Conservation (phyloP, 2,113 vertebrate species). For the Sclerurus mexicanus region DNA sequence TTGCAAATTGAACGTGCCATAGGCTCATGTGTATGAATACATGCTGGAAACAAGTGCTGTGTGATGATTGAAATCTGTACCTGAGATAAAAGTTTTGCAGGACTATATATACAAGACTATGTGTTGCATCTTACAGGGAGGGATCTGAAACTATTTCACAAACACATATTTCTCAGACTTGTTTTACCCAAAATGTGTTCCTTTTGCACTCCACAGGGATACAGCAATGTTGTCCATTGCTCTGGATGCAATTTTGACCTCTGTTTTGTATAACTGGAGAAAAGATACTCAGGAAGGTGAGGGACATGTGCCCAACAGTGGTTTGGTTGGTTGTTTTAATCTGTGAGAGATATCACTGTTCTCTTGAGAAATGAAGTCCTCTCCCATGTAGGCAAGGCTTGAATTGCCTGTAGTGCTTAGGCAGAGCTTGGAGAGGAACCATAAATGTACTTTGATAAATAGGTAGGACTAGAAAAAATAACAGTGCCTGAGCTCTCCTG, state of each 20-base stretch:
- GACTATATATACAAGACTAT: fast-evolving
- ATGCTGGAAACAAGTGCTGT: neutral
- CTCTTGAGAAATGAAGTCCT: neutral
- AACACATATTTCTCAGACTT: neutral
- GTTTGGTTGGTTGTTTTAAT: neutral
- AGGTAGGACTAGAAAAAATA: neutral
- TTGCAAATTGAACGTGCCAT: neutral
- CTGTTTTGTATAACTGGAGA: neutral
- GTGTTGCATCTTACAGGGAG: neutral
- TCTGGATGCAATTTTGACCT: neutral
- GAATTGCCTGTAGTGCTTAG: neutral
- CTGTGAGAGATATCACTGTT: neutral
- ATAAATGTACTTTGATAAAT: neutral
- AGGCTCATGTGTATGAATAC: fast-evolving
- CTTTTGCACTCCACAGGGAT: neutral
- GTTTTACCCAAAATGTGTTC: neutral
- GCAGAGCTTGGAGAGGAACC: neutral
- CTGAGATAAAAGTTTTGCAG: neutral
- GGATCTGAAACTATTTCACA: neutral
- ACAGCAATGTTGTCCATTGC: neutral
- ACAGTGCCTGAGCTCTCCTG: neutral
- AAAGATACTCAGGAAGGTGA: neutral
- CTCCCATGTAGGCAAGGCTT: neutral
- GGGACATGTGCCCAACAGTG: neutral
- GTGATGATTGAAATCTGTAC: neutral